phyloP scores from a whole-genome alignment of 2,797 vertebrate species.

The Paratrypauchen microcephalus region DNA sequence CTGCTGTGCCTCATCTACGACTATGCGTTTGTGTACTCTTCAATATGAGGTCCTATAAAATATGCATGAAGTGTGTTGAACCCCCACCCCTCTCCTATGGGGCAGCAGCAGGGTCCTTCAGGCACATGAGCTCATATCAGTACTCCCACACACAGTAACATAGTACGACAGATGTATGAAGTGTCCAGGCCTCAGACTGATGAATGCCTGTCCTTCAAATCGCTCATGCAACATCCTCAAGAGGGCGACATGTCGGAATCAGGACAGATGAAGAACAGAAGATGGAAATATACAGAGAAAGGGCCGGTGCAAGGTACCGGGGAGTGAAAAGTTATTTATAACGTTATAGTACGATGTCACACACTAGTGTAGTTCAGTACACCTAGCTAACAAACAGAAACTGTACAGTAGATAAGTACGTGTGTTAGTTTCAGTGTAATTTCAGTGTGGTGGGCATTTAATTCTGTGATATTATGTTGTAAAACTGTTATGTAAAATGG shows the following conservation, averaged over 20 bases:
- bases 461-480: too few species aligned
- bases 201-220: constrained; percentile 60
- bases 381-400: too few species aligned
- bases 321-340: background rate
- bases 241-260: constrained; percentile 42
- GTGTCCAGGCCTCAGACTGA: constrained; percentile 50
- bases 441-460: too few species aligned
- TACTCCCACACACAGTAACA: constrained; percentile 6
- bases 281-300: constrained; percentile 5
- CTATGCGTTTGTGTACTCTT: constrained; percentile 25
- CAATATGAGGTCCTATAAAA: constrained; percentile 63
- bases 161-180: constrained; percentile 21
- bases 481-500: too few species aligned
- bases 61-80: constrained; percentile 69
- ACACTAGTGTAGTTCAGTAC: too few species aligned
- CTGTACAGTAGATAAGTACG: too few species aligned
- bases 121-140: constrained; percentile 35
- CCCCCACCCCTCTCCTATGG: constrained; percentile 35
- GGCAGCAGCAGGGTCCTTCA: constrained; percentile 53
- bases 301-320: constrained; percentile 18
- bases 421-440: too few species aligned
- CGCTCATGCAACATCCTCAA: constrained; percentile 38
- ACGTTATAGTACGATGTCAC: background rate
- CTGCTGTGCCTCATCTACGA: constrained; percentile 28
- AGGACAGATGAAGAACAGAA: constrained; percentile 27